These are phyloP conservation scores for Philaenus spumarius DNA, from an alignment of 1,140 invertebrate genomes.

Conservation along the genomic window DNA sequence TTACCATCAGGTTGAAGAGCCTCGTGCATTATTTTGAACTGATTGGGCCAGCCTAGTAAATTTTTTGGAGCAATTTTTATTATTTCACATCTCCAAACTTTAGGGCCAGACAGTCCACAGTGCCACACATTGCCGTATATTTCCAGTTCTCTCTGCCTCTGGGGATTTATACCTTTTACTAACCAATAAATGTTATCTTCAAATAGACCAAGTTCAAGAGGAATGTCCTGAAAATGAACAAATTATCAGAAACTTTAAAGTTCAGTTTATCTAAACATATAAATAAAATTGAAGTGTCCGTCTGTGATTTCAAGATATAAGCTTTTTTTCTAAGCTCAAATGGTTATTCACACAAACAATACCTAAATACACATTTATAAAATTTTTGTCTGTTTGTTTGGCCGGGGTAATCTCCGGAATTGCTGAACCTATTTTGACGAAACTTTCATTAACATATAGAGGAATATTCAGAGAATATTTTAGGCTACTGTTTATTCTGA, in stretches of 20 bases:
- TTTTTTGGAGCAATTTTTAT: slow-evolving; percentile 14
- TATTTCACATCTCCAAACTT: slow-evolving; percentile 8
- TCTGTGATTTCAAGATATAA: too few species aligned
- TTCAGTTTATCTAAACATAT: too few species aligned
- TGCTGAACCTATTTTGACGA: too few species aligned
- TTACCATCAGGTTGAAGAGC: slow-evolving; percentile 20
- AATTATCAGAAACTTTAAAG: neutral
- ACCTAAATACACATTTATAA: too few species aligned
- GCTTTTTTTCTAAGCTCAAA: too few species aligned
- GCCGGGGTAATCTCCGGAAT: too few species aligned
- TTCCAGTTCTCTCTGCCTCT: neutral
- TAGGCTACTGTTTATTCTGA: too few species aligned
- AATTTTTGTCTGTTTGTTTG: too few species aligned
- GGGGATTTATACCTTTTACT: neutral
- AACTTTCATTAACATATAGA: too few species aligned
- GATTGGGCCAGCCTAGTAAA: neutral
- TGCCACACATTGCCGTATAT: slow-evolving; percentile 16
- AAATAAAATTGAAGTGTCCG: too few species aligned
- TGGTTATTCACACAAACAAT: too few species aligned
- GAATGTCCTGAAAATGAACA: slow-evolving; percentile 15
- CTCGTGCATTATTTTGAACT: slow-evolving; percentile 20
- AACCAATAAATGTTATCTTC: slow-evolving; percentile 28
- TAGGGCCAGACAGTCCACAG: slow-evolving; percentile 15
- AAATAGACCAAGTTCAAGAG: slow-evolving; percentile 23
- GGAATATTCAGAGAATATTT: too few species aligned